A percentile compares a stretch with the other conserved stretches of the same genome.
Conservation (phyloP, 1,140 invertebrate genomes). For the Plutomurus gul region DNA sequence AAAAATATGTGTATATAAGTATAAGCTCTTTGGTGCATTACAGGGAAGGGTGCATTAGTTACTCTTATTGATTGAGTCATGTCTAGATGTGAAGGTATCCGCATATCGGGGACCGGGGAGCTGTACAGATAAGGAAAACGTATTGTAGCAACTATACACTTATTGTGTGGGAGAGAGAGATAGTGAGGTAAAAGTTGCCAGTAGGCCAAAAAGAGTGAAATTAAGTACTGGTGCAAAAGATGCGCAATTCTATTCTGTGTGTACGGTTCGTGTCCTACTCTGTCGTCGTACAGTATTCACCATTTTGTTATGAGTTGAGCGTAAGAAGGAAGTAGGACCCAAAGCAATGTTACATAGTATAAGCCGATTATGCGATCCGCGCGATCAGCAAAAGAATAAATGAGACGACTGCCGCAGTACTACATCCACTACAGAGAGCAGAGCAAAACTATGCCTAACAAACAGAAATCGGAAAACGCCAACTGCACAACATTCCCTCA, state of each 20-base stretch:
- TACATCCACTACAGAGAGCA: neutral
- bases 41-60: no score
- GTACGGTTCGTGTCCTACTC: neutral
- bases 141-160: no score
- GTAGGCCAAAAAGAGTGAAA: neutral
- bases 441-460: neutral
- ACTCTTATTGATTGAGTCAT: no score
- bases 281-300: neutral
- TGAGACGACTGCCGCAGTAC: neutral
- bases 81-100: no score
- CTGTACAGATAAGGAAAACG: no score
- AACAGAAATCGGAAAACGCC: neutral
- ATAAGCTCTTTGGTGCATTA: no score
- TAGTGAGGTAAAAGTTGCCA: neutral
- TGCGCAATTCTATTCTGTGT: neutral
- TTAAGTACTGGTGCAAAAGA: neutral
- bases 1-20: no score
- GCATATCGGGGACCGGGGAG: no score
- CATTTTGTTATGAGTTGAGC: neutral
- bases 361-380: conserved; percentile 12
- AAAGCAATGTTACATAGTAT: neutral
- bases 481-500: conserved; percentile 17
- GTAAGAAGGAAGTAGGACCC: neutral
- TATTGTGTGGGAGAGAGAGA: no score
- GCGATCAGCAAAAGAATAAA: conserved; percentile 27